These are phyloP conservation scores for Trichoplusia ni DNA, from an alignment of 1,140 invertebrate species.

Conservation along the genomic window DNA sequence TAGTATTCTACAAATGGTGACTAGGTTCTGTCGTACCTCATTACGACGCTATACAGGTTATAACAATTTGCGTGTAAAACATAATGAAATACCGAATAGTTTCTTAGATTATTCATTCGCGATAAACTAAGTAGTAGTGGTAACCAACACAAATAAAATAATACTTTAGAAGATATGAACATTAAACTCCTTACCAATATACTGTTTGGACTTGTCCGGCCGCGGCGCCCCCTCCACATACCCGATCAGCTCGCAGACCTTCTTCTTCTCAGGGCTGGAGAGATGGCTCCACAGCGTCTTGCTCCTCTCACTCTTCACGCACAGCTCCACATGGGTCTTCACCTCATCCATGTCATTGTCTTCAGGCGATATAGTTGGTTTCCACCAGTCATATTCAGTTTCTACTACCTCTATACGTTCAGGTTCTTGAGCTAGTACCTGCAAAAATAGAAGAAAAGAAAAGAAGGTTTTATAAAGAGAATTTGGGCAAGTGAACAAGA, in stretches of 20 bases:
- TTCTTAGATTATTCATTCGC: too few species aligned
- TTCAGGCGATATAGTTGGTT: conserved; percentile 52
- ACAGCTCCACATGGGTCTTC: conserved; percentile 58
- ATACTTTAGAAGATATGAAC: too few species aligned
- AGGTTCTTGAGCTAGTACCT: conserved; percentile 83
- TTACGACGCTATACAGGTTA: too few species aligned
- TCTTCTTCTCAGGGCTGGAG: conserved; percentile 85
- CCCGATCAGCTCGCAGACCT: conserved; percentile 84
- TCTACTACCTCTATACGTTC: conserved; percentile 81
- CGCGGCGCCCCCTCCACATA: conserved; percentile 71
- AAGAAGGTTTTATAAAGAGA: too few species aligned
- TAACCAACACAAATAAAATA: too few species aligned
- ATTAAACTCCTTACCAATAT: conserved; percentile 82
- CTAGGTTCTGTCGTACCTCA: too few species aligned
- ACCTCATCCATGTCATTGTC: conserved; percentile 56
- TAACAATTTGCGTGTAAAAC: too few species aligned
- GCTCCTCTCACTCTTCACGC: conserved; percentile 78
- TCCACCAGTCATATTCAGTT: conserved; percentile 81
- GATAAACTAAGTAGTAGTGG: too few species aligned
- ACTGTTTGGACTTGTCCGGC: conserved; percentile 81
- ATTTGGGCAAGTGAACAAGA: too few species aligned
- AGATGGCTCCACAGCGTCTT: conserved; percentile 84
- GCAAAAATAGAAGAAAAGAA: too few species aligned
- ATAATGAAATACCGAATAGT: too few species aligned
- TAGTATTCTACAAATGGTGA: too few species aligned